Percentiles rank a stretch among this genome's conserved stretches.
Conservation (phyloP, 2,113 vertebrate genomes). For the Cynocephalus volans region DNA sequence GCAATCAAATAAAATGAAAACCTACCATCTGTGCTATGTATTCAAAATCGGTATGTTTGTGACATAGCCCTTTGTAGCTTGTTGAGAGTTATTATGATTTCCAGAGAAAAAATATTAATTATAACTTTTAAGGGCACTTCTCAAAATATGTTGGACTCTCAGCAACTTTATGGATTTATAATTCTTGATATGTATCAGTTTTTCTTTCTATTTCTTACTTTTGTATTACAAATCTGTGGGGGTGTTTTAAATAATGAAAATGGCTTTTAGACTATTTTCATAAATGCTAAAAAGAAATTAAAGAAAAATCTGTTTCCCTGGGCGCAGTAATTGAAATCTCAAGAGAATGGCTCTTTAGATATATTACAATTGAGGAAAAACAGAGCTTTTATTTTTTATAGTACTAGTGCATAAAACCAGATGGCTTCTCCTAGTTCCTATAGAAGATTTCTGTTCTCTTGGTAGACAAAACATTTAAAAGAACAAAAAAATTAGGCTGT, state of each 20-base stretch:
- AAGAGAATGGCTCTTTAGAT: constrained; percentile 25
- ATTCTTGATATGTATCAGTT: neutral
- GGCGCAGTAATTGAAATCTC: constrained; percentile 61
- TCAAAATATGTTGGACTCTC: constrained; percentile 25
- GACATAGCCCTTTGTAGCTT: neutral
- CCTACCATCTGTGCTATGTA: constrained; percentile 33
- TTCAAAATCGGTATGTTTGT: constrained; percentile 45
- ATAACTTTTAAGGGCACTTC: constrained; percentile 18
- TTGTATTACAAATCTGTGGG: constrained; percentile 55
- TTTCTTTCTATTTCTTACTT: constrained; percentile 63
- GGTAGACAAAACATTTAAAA: constrained; percentile 69
- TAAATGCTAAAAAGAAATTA: constrained; percentile 64
- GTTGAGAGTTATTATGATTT: constrained; percentile 25
- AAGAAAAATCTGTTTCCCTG: constrained; percentile 22
- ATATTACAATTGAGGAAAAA: constrained; percentile 61
- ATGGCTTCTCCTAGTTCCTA: constrained; percentile 43
- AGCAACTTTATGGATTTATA: neutral
- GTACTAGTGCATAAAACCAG: constrained; percentile 71
- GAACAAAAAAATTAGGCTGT: constrained; percentile 28
- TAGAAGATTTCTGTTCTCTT: constrained; percentile 70
- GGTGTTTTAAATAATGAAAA: constrained; percentile 68
- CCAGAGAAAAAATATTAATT: neutral
- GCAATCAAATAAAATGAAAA: constrained; percentile 60
- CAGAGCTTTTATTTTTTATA: constrained; percentile 15
- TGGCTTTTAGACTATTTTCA: constrained; percentile 68